Base-by-base conservation (phyloP, 2,888 invertebrate species). In the Machimus atricapillus region DNA sequence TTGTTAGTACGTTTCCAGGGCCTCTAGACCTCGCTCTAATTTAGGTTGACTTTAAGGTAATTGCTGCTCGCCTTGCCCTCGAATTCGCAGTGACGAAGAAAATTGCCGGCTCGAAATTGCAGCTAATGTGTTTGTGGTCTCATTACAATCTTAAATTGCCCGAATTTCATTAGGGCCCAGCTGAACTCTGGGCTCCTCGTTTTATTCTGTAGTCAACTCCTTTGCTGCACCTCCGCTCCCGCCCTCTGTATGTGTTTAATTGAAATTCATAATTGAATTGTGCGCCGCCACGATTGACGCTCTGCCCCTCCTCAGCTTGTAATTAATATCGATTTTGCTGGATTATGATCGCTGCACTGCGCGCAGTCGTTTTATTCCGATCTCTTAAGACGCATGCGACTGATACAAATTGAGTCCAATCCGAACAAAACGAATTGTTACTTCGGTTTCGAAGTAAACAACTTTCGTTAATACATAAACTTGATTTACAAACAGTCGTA, bases 21-120 rank as follows among this genome's bases (percentile, higher is more conserved):
- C 85, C 85, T 85, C 78, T 79, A 87, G 87, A 88, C 88, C 86
- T 88, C 86, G 85, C 73, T 88, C 74, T 87, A 88, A 88, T 88
- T 88, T 88, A 74, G 86, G 81, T 88, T 87, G 87, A 88, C 86
- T 88, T 88, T 88, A 88, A 88, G 87, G 87, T 88, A 88, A 88
- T 88, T 88, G 86, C 87, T 73, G 82, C 86, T 88, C 86, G 87
- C 83, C 88, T 87, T 88, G 86, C 77, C 86, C 86, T 79, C 66
- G 78, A 86, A 77, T 37, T 77, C 52, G 76, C 46, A 46, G 31
- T 31, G n/a, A 74, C 52, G 56, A 86, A 86, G 77, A 86, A 86
- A 86, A 86, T 86, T 86, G 76, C 77, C 76, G 37, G 73, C 77
- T 86, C 56, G 40, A 34, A 56, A 86, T 77, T 86, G 77, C 52